These are phyloP conservation scores for Propithecus perrieri DNA, from an alignment of 2,797 vertebrate genomes.

Conservation along the genomic window DNA sequence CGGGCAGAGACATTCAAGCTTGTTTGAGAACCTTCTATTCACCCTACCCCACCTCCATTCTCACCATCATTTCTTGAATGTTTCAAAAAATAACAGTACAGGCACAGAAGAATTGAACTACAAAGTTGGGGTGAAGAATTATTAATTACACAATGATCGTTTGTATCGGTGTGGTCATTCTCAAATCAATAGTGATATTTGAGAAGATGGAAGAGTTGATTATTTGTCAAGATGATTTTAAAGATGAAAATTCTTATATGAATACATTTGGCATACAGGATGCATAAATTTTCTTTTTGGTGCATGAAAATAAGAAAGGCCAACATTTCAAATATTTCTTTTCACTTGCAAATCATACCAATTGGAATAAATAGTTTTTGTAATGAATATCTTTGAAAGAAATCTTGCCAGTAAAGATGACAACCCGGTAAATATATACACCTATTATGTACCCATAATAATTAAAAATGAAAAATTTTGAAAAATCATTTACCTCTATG, in stretches of 20 bases:
- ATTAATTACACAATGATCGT: not conserved
- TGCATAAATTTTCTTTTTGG: not conserved
- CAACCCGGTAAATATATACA: not conserved
- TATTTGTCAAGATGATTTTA: conserved; percentile 44
- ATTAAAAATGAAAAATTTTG: not conserved
- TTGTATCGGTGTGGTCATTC: not conserved
- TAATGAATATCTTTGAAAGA: not conserved
- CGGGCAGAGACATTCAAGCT: not conserved
- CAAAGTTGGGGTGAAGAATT: not conserved
- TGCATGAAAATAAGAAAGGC: conserved; percentile 1
- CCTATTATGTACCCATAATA: not conserved
- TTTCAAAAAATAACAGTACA: conserved; percentile 24
- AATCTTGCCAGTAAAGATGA: conserved; percentile 24
- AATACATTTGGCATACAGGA: not conserved
- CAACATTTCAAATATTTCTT: not conserved
- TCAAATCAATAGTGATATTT: conserved; percentile 29
- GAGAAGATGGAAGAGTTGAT: conserved; percentile 23
- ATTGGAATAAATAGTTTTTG: not conserved
- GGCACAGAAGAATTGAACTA: not conserved
- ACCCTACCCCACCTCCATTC: not conserved
- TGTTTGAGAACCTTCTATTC: not conserved
- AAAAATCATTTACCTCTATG: not conserved
- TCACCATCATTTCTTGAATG: not conserved
- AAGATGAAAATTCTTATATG: conserved; percentile 34
- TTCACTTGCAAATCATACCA: not conserved